Evolutionary conservation across 2,888 invertebrate species (phyloP), one percentile per base, ranked within the genome.

Genomic region (Cantharis rustica): DNA sequence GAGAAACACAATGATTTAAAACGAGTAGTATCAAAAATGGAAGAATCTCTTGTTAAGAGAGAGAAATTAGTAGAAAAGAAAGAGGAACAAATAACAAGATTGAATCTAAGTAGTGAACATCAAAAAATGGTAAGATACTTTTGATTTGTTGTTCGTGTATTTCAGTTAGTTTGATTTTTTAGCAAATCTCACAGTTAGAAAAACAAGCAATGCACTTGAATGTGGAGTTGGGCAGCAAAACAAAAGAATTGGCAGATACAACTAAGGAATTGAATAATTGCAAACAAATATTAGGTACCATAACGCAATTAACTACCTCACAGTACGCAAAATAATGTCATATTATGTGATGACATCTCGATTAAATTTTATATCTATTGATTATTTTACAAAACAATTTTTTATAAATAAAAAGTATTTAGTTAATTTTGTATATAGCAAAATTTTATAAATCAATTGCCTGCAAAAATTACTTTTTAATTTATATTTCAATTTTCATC

Each of bases 1-100:
- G 84, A 85, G 62, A 84, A 86, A 62, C 73, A 83, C 47, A 75
- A 73, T 1, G 83, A 85, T 64, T 80, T 85, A 31, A 83, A 85
- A 75, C 79, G 81, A 13, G 72, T 84, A 13, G 82, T 86, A 17
- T 70, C 79, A 3, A 86, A 85, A 76, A 77, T 87, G 72, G 83
- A 87, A 78, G 86, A 87, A 61, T 86, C 84, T 73, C 79, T 86
- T n/a, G 81, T 82, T 26, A 86, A 82, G 70, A 80, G 85, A 69
- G 86, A 87, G 73, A 86, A 85, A 76, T 82, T 84, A 61, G 79
- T 85, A 10, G 81, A 84, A 62, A 85, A 83, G 71, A 85, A 86
- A 63, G 87, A 88, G 10, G 86, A 87, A 61, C 74, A 79, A 73
- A 69, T 86, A 10, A 81, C 82, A 69, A 82, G 84, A 61, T 79